A percentile compares a stretch with the other conserved stretches of the same genome.
These are phyloP conservation scores for Crotalus helleri DNA, from an alignment of 2,113 vertebrate genomes.

Conservation along the genomic window DNA sequence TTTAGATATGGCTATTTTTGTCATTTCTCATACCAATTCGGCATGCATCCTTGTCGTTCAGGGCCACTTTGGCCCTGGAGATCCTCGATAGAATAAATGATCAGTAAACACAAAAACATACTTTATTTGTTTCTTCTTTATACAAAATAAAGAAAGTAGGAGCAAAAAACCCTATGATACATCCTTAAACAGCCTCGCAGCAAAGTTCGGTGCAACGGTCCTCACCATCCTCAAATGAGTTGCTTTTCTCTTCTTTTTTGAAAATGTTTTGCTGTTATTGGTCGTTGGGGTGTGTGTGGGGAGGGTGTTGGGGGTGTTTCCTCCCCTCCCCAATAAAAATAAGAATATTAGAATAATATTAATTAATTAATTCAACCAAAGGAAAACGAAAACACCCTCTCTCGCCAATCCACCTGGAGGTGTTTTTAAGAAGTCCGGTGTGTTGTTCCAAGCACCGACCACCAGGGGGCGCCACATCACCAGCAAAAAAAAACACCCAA, in stretches of 20 bases:
- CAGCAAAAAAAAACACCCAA: neutral
- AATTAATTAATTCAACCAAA: neutral
- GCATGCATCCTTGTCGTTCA: too few relatives aligned
- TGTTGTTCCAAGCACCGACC: constrained; percentile 34
- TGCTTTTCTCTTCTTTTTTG: neutral
- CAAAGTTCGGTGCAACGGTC: constrained; percentile 8
- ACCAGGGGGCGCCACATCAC: constrained; percentile 3
- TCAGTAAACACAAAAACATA: constrained; percentile 64
- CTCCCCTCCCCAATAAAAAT: neutral
- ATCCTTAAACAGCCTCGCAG: constrained; percentile 66
- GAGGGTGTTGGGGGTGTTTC: neutral
- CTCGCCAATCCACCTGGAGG: constrained; percentile 19
- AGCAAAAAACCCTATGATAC: constrained; percentile 76
- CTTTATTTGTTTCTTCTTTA: constrained; percentile 83
- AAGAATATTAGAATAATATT: constrained; percentile 12
- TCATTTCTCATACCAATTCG: too few relatives aligned
- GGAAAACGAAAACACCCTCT: neutral
- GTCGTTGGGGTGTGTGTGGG: neutral
- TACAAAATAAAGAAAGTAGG: constrained; percentile 86
- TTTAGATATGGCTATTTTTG: too few relatives aligned
- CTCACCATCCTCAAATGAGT: constrained; percentile 18
- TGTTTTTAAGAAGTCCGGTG: constrained; percentile 28
- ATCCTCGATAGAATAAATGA: too few relatives aligned
- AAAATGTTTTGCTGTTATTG: neutral
- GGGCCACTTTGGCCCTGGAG: too few relatives aligned